A percentile compares a stretch with the other conserved stretches of the same genome.
Evolutionary conservation across 92 coral and sea anemone species (phyloP).

Genomic region (Epizoanthus fatuus): DNA sequence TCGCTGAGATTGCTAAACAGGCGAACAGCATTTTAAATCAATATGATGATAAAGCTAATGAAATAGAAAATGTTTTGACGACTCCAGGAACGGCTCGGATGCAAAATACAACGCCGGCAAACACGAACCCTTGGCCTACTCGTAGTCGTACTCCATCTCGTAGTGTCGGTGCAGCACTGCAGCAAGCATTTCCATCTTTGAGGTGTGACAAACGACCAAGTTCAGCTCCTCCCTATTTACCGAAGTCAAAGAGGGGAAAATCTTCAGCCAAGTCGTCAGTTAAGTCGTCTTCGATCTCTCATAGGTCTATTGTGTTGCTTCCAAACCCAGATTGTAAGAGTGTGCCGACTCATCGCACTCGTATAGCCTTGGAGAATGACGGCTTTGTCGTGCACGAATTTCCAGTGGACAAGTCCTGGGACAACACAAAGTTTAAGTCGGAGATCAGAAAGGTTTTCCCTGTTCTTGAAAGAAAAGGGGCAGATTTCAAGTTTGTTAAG

Average conservation of each 20-base stretch:
- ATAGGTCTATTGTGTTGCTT: slow-evolving; percentile 57
- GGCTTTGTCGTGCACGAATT: slow-evolving; percentile 54
- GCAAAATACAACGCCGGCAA: too few relatives aligned
- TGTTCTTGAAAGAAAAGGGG: slow-evolving; percentile 15
- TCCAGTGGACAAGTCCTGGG: slow-evolving; percentile 28
- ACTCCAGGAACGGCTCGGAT: too few relatives aligned
- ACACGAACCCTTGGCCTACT: too few relatives aligned
- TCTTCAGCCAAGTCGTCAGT: not conserved
- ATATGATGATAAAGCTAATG: not conserved
- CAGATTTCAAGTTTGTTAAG: slow-evolving; percentile 22
- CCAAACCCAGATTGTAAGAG: slow-evolving; percentile 49
- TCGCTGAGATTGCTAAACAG: slow-evolving; percentile 19
- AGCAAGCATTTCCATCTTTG: slow-evolving; percentile 18
- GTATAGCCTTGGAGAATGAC: slow-evolving; percentile 44
- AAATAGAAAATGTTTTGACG: not conserved
- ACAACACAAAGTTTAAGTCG: slow-evolving; percentile 5
- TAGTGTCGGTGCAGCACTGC: not conserved
- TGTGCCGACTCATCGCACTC: slow-evolving; percentile 60
- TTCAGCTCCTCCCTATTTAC: slow-evolving; percentile 27
- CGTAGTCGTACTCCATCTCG: too few relatives aligned
- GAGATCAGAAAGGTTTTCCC: slow-evolving; percentile 26
- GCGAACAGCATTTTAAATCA: slow-evolving; percentile 17
- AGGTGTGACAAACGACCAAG: not conserved
- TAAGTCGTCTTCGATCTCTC: slow-evolving; percentile 21
- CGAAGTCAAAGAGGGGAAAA: slow-evolving; percentile 10